Conservation (phyloP, 2,888 invertebrate genomes). For the Clitarchus hookeri region DNA sequence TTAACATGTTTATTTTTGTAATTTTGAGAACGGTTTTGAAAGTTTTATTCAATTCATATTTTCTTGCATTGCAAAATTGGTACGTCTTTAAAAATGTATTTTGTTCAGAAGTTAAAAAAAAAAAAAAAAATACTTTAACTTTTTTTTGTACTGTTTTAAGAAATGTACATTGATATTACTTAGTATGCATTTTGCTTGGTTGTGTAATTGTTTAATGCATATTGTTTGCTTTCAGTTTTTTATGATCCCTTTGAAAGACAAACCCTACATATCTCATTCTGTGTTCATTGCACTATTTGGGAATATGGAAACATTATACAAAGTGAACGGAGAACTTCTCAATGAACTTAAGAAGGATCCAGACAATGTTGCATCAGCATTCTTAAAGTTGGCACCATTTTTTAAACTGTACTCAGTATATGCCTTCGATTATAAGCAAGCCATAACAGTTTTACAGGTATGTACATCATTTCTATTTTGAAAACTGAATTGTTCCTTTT, state of each 20-base stretch:
- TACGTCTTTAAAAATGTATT: no score
- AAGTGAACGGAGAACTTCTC: constrained; percentile 65
- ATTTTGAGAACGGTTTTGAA: no score
- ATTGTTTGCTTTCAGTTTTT: constrained; percentile 56
- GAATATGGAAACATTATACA: constrained; percentile 66
- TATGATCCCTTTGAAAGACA: constrained; percentile 62
- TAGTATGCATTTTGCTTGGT: no score
- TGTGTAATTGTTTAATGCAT: background rate
- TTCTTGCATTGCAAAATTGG: no score
- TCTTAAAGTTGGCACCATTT: constrained; percentile 73
- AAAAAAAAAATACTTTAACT: no score
- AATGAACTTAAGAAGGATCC: constrained; percentile 61
- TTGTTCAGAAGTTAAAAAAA: no score
- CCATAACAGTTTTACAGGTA: constrained; percentile 66
- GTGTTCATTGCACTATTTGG: constrained; percentile 64
- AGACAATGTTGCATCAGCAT: constrained; percentile 67
- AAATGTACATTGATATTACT: no score
- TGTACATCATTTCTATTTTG: background rate
- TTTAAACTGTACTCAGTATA: constrained; percentile 79
- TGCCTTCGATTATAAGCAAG: constrained; percentile 72
- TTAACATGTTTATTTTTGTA: no score
- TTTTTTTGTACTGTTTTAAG: no score
- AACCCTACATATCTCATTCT: constrained; percentile 57
- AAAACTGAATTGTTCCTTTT: no score
- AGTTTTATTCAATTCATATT: no score